phyloP scores from a whole-genome alignment of 2,113 vertebrate species.

The Equus przewalskii region DNA sequence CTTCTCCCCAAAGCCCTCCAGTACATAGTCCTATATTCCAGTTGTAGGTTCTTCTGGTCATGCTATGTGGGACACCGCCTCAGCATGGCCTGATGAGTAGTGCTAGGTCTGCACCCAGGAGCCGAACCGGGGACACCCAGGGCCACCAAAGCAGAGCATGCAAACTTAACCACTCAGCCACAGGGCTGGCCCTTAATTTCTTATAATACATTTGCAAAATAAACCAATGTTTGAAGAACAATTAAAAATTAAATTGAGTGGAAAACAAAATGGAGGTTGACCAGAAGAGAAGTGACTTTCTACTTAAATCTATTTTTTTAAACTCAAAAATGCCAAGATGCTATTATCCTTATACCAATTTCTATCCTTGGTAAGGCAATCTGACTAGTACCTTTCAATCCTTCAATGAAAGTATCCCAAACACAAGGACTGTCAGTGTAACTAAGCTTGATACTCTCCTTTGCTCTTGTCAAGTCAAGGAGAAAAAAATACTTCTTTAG shows the following conservation, averaged over 20 bases:
- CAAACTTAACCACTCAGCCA: too few relatives aligned
- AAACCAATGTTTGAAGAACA: slow-evolving; percentile 31
- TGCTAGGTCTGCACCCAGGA: too few relatives aligned
- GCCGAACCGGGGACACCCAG: too few relatives aligned
- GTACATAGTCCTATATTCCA: too few relatives aligned
- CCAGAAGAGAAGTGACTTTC: slow-evolving; percentile 26
- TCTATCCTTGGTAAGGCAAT: background rate
- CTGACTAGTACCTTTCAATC: slow-evolving; percentile 92
- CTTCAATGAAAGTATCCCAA: slow-evolving; percentile 91
- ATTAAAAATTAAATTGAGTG: slow-evolving; percentile 37
- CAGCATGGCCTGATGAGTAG: too few relatives aligned
- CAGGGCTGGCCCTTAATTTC: background rate
- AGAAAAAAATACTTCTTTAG: slow-evolving; percentile 94
- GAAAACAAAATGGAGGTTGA: background rate
- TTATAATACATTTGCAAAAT: slow-evolving; percentile 14
- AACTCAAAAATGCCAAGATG: background rate
- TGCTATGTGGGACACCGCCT: too few relatives aligned
- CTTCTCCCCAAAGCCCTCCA: too few relatives aligned
- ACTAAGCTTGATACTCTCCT: slow-evolving; percentile 91
- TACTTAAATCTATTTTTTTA: slow-evolving; percentile 35
- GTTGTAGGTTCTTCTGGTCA: too few relatives aligned
- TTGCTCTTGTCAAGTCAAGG: slow-evolving; percentile 93
- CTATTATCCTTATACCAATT: background rate
- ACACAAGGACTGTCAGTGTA: slow-evolving; percentile 86
- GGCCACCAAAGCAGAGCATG: too few relatives aligned